Base-by-base conservation (phyloP, 2,888 invertebrate species). In the Petrophora chlorosata region DNA sequence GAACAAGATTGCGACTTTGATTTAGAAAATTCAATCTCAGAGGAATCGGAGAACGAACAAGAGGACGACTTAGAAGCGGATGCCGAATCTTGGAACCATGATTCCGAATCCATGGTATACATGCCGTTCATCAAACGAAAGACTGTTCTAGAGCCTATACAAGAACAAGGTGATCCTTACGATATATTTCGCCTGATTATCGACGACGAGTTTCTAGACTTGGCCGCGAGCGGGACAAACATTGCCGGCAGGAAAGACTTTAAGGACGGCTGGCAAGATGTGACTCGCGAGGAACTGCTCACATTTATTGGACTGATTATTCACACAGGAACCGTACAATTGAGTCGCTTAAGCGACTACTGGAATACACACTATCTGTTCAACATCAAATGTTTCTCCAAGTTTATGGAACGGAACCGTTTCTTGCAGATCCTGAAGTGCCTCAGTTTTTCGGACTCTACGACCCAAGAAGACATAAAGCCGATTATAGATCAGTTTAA, bases 111-210 rank as follows among this genome's bases (percentile, higher is more conserved):
- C 10, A 46, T 39, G 45, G 33, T 7, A 12, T 13, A 4, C n/a
- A 26, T 34, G 13, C 16, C 12, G 9, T 54, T 54, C 33, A 52
- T 28, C 5, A 60, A 41, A 12, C 34, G 51, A 5, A 56, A 52
- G 22, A 32, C 49, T 49, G 33, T 59, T 10, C 46, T 56, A 39
- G 53, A 52, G 40, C 42, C 55, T 5, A 36, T 60, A 40, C 53
- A 61, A n/a, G n/a, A 41, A 17, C 38, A 15, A n/a, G n/a, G n/a
- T n/a, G 48, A 59, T 44, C 63, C 63, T 29, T 60, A 54, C 45
- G 51, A 61, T 12, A 51, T 60, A 10, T 66, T 65, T 25, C 54
- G 59, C 8, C 36, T 56, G 49, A 30, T 63, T 3, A 42, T 63
- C 36, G 57, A 61, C 14, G 59, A 65, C 16, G 48, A 56, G 3